Evolutionary conservation across 2,888 invertebrate genomes (phyloP).

Genomic region (Eubasilissa splendida): DNA sequence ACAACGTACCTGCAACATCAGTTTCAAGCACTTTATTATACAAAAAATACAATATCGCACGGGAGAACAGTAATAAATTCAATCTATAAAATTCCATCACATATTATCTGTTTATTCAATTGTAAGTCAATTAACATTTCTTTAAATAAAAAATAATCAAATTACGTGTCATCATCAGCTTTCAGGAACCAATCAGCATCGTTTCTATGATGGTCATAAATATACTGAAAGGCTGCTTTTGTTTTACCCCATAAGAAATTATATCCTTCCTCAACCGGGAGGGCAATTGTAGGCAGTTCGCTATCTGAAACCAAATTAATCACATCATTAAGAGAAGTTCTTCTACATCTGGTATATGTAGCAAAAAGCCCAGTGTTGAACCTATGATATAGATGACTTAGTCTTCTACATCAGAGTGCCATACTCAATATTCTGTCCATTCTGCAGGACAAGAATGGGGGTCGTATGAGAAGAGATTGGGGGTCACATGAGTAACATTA

Average conservation of each 20-base stretch:
- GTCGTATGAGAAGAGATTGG: no score
- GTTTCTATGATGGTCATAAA: constrained; percentile 86
- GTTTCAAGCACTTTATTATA: background rate
- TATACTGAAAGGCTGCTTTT: constrained; percentile 92
- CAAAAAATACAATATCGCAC: background rate
- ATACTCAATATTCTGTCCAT: background rate
- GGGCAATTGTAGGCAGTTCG: constrained; percentile 83
- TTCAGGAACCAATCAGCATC: constrained; percentile 98
- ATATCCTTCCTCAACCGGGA: constrained; percentile 92
- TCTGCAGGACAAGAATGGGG: no score
- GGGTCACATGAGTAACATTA: no score
- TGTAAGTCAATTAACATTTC: no score
- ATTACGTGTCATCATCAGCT: constrained; percentile 96
- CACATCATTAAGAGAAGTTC: background rate
- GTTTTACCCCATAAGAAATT: constrained; percentile 97
- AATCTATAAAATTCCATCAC: background rate
- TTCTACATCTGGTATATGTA: background rate
- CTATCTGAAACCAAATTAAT: constrained; percentile 69
- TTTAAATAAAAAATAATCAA: constrained; percentile 3
- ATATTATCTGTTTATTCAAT: background rate
- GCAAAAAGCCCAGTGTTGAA: no score
- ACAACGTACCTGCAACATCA: constrained; percentile 85
- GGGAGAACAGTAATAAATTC: background rate
- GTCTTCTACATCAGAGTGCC: no score
- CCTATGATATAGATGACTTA: no score